Percentiles rank a stretch among this genome's conserved stretches.
phyloP scores from a whole-genome alignment of 2,888 invertebrate species.

The Allolobophora icterica region DNA sequence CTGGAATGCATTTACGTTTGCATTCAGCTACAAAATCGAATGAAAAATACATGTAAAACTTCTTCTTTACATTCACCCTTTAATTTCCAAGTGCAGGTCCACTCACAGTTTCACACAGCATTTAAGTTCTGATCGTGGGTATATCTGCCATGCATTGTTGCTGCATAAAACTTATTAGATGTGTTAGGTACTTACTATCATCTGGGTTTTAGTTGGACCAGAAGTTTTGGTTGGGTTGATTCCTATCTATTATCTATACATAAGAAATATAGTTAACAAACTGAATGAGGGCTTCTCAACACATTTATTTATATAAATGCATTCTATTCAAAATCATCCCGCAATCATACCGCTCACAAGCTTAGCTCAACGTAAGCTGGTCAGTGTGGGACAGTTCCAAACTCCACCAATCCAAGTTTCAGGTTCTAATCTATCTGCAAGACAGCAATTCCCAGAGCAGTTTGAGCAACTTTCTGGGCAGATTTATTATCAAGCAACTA shows the following conservation, averaged over 20 bases:
- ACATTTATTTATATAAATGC: background rate
- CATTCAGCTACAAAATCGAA: constrained; percentile 78
- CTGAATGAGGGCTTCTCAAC: background rate
- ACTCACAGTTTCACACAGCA: too few relatives aligned
- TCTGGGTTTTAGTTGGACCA: too few relatives aligned
- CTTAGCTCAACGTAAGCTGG: background rate
- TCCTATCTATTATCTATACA: background rate
- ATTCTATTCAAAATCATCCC: background rate
- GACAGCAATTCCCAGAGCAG: background rate
- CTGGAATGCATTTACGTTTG: constrained; percentile 97
- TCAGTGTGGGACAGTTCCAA: background rate
- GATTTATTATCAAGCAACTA: background rate
- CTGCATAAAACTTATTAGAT: too few relatives aligned
- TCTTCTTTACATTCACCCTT: background rate
- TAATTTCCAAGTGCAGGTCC: background rate
- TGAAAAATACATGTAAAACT: background rate
- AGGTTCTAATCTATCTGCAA: background rate
- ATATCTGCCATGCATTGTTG: too few relatives aligned
- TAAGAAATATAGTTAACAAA: background rate
- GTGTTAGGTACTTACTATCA: too few relatives aligned
- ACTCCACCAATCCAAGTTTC: background rate
- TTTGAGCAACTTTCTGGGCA: background rate
- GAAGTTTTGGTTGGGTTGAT: too few relatives aligned
- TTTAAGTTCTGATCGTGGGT: too few relatives aligned
- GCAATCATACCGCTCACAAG: background rate